Conservation (phyloP, 2,113 vertebrate species). For the Ranitomeya imitator region DNA sequence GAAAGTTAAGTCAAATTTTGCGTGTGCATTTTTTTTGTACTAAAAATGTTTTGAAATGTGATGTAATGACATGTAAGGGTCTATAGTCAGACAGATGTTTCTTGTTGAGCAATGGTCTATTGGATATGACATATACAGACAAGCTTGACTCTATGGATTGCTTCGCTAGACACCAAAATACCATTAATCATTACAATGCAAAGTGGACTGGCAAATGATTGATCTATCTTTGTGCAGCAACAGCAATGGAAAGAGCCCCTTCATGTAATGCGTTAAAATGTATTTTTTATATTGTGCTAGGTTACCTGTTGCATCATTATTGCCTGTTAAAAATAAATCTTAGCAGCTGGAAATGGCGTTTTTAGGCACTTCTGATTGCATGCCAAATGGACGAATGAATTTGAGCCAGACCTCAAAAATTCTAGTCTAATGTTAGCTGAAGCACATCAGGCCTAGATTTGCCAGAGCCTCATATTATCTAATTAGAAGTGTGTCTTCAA, state of each 20-base stretch:
- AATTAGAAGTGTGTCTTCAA: slow-evolving; percentile 48
- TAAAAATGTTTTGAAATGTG: too few relatives aligned
- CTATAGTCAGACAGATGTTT: neutral
- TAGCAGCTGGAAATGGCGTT: slow-evolving; percentile 52
- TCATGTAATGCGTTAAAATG: slow-evolving; percentile 8
- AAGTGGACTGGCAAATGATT: slow-evolving; percentile 1
- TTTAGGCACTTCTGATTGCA: slow-evolving; percentile 52
- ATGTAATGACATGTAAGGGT: too few relatives aligned
- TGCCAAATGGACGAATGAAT: slow-evolving; percentile 41
- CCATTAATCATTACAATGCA: neutral
- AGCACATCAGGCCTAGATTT: slow-evolving; percentile 32
- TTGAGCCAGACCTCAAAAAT: slow-evolving; percentile 51
- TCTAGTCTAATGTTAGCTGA: slow-evolving; percentile 7
- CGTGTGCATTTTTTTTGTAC: too few relatives aligned
- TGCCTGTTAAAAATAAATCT: slow-evolving; percentile 56
- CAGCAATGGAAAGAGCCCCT: neutral
- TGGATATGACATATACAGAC: neutral
- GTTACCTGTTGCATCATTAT: slow-evolving; percentile 56
- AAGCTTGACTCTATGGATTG: neutral
- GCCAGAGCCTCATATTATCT: slow-evolving; percentile 14
- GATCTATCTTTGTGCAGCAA: neutral
- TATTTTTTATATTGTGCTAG: slow-evolving; percentile 52
- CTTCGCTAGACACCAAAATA: neutral
- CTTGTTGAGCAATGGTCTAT: neutral
- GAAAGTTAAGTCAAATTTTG: too few relatives aligned